Percentiles rank a stretch among this genome's conserved stretches.
These are phyloP conservation scores for Girardia tigrina DNA, from an alignment of 2,888 invertebrate species.

Conservation along the genomic window DNA sequence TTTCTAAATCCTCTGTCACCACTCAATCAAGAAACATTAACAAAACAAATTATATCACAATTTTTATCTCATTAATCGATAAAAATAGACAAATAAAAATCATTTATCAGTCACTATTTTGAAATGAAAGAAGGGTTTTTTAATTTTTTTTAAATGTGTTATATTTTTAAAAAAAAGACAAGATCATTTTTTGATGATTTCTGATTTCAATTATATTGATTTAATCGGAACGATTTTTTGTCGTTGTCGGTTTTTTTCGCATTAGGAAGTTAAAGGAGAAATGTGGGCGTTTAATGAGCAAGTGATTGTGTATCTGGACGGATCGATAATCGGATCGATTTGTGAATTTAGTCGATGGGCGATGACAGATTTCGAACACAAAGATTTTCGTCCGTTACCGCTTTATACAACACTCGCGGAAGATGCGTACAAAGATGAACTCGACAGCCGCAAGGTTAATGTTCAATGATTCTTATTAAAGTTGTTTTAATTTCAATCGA, in stretches of 20 bases:
- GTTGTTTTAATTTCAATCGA: too few species aligned
- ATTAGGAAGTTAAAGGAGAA: conserved; percentile 47
- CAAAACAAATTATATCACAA: too few species aligned
- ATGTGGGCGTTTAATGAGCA: conserved; percentile 46
- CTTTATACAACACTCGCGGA: conserved; percentile 46
- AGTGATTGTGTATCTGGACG: conserved; percentile 45
- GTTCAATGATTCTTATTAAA: not conserved
- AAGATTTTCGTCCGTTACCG: conserved; percentile 45
- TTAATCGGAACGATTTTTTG: conserved; percentile 12
- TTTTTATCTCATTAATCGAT: too few species aligned
- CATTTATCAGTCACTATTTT: too few species aligned
- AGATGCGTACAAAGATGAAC: conserved; percentile 44
- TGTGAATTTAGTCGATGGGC: conserved; percentile 48
- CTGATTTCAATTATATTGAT: conserved; percentile 21
- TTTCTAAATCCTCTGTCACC: too few species aligned
- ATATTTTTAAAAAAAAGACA: too few species aligned
- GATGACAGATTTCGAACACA: conserved; percentile 43
- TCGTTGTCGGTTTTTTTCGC: too few species aligned
- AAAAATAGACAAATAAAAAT: too few species aligned
- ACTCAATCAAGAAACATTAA: too few species aligned
- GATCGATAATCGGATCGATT: conserved; percentile 44
- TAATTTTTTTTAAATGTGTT: too few species aligned
- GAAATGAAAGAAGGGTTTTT: too few species aligned
- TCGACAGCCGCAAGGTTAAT: conserved; percentile 43
- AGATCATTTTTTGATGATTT: not conserved